Evolutionary conservation across 2,113 vertebrate genomes (phyloP).

Genomic region (Nipponia nippon): DNA sequence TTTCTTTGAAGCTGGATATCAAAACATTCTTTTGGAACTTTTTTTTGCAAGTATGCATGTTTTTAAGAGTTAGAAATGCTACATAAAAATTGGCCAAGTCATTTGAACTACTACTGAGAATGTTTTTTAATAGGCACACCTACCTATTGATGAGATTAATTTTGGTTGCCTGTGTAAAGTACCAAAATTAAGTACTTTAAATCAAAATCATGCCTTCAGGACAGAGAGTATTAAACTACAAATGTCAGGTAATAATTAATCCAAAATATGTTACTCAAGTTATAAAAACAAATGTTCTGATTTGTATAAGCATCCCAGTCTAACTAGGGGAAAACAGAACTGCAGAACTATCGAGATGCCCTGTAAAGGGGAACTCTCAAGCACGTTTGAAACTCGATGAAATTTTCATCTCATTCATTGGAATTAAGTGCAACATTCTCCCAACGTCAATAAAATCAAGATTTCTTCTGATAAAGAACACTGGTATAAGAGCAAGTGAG

Average conservation of each 20-base stretch:
- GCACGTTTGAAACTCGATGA: rapidly evolving
- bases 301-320: not conserved
- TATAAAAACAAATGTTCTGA: not conserved
- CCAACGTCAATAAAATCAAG: not conserved
- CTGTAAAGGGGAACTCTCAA: not conserved
- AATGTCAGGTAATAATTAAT: not conserved
- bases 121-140: not conserved
- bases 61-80: not conserved
- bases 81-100: not conserved
- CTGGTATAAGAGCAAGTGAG: not conserved
- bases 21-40: not conserved
- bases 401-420: not conserved
- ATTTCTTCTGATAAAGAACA: not conserved
- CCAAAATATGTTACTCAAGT: not conserved
- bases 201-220: not conserved
- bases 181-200: not conserved
- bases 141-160: not conserved
- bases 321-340: not conserved
- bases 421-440: not conserved
- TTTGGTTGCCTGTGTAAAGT: not conserved
- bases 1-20: not conserved
- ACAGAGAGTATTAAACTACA: not conserved
- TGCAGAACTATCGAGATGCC: not conserved
- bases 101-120: not conserved
- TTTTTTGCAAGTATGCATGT: not conserved